Conservation (phyloP, 37 sponge, comb jelly and placozoan species). For the Theonella swinhoei region DNA sequence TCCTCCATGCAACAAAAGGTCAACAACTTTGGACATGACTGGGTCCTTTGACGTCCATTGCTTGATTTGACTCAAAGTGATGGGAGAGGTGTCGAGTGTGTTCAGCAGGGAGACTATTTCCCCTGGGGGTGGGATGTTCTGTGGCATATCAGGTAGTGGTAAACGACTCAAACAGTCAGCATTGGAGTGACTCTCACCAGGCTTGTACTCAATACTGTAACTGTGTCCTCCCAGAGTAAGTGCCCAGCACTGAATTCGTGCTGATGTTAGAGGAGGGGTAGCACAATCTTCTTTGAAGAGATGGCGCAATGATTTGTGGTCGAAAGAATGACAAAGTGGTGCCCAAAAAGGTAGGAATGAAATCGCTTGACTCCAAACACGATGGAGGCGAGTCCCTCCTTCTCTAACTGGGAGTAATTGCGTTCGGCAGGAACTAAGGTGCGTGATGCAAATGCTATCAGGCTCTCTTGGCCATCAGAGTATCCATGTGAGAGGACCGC, state of each 20-base stretch:
- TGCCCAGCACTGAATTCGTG: constrained; percentile 37
- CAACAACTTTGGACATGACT: constrained; percentile 3
- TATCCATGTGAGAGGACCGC: constrained; percentile 25
- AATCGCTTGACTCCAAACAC: constrained; percentile 29
- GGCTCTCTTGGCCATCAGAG: constrained; percentile 11
- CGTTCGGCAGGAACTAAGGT: constrained; percentile 12
- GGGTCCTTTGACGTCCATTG: constrained; percentile 30
- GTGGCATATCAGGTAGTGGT: constrained; percentile 4
- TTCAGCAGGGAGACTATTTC: not conserved
- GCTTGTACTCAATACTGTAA: constrained; percentile 22
- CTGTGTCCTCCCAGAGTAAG: constrained; percentile 31
- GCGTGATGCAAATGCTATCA: constrained; percentile 18
- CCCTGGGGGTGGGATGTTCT: not conserved
- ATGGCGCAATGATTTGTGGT: constrained; percentile 41
- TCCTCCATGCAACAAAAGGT: not conserved
- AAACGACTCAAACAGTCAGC: constrained; percentile 29
- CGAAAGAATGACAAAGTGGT: not conserved
- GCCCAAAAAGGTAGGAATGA: constrained; percentile 19
- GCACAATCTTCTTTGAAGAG: constrained; percentile 15
- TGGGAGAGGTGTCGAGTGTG: not conserved
- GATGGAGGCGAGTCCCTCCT: constrained; percentile 14
- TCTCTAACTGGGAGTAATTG: constrained; percentile 33
- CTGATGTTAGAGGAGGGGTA: constrained; percentile 23
- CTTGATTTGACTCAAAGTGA: constrained; percentile 12
- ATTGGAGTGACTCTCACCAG: constrained; percentile 19